These are phyloP conservation scores for Myiotriccus ornatus DNA, from an alignment of 2,797 vertebrate genomes.

Conservation along the genomic window DNA sequence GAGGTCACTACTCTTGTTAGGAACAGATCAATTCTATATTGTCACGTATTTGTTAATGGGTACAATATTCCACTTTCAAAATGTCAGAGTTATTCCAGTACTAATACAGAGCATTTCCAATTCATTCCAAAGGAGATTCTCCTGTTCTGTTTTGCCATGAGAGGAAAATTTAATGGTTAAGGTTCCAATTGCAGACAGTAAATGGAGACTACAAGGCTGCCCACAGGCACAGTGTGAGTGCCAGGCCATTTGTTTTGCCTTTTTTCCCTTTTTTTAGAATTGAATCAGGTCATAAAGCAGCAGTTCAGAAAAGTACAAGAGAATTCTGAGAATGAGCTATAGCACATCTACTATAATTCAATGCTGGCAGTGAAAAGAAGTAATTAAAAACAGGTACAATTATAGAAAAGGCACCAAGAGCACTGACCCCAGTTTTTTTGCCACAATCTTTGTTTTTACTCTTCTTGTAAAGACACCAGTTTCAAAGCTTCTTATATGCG, in stretches of 20 bases:
- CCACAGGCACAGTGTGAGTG: constrained; percentile 55
- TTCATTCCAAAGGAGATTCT: constrained; percentile 63
- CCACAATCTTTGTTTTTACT: constrained; percentile 72
- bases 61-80: constrained; percentile 71
- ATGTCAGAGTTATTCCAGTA: constrained; percentile 57
- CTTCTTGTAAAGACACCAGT: constrained; percentile 78
- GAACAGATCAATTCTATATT: constrained; percentile 87
- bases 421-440: constrained; percentile 80
- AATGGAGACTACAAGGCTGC: constrained; percentile 32
- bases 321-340: constrained; percentile 74
- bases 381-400: constrained; percentile 82
- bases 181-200: constrained; percentile 54
- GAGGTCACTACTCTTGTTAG: constrained; percentile 81
- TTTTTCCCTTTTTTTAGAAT: constrained; percentile 23
- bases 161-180: constrained; percentile 55
- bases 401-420: constrained; percentile 85
- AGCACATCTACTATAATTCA: constrained; percentile 74
- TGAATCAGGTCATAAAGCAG: constrained; percentile 71
- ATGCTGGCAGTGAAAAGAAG: constrained; percentile 84
- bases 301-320: constrained; percentile 78
- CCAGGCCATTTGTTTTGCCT: constrained; percentile 42
- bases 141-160: constrained; percentile 8
- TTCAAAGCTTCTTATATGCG: constrained; percentile 76
- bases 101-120: constrained; percentile 68
- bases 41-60: constrained; percentile 81